Evolutionary conservation across 2,797 vertebrate genomes (phyloP), one percentile per base, ranked within the genome.

Genomic region (Etheostoma nigrum): DNA sequence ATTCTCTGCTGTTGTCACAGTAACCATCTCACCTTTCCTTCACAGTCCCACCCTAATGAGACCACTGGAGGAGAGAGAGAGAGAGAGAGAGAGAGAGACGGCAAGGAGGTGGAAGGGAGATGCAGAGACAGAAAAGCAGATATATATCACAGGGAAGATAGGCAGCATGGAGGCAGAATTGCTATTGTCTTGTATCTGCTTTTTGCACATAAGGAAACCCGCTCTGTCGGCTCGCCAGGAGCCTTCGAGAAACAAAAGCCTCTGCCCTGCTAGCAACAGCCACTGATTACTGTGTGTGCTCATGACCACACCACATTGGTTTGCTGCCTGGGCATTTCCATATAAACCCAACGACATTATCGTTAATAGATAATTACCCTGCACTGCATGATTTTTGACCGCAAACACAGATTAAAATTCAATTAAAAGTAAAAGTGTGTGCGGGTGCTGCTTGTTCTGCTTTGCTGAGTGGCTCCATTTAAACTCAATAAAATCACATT

Each of bases 11-110:
- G 90, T 95, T 96, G 91, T 96, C 94, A 95, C 92, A 95, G 93
- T 94, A 95, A 93, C 92, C 91, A 88, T 94, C 90, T 95, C 80
- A 95, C 93, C 96, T 94, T 93, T 91, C 83, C 82, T 92, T 94
- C 90, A 76, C 87, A 93, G 89, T 95, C 90, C 78, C 87, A 82
- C 89, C 93, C 91, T 94, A 95, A 96, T 94, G 94, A 94, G 86
- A 93, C 89, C 94, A 92, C 89, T 81, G 84, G 90, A 93, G 90
- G 91, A 91, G 85, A 86, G 60, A 67, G 60, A 74, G 79, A 74
- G 78, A 78, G 71, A 80, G 30, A 75, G 80, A 80, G 30, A 73
- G 79, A 79, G 64, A 81, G 76, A 68, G 65, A 76, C n/a, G 52
- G 77, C 74, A 81, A 77, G 87, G 85, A 72, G 82, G 78, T 75